Evolutionary conservation across 2,797 vertebrate species (phyloP).

Genomic region (Manis javanica): DNA sequence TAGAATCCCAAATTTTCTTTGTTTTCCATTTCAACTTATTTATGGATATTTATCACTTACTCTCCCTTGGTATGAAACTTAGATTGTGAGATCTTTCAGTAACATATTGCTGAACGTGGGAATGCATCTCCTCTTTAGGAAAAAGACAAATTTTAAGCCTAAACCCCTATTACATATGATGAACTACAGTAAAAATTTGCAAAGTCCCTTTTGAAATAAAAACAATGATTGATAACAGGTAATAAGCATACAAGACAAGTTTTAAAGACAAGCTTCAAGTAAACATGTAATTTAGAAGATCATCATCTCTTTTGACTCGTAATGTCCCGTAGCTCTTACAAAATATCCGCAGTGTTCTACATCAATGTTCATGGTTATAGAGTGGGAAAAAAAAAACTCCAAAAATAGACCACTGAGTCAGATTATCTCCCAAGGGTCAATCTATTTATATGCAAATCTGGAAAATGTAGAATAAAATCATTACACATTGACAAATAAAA

Average conservation of each 20-base stretch:
- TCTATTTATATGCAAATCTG: neutral
- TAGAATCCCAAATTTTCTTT: neutral
- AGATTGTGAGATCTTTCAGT: neutral
- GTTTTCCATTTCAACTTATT: neutral
- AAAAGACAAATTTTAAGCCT: neutral
- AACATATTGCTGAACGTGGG: too few relatives aligned
- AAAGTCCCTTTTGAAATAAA: conserved; percentile 21
- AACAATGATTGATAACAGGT: neutral
- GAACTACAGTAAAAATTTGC: neutral
- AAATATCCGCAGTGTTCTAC: neutral
- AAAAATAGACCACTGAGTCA: neutral
- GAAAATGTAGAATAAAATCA: neutral
- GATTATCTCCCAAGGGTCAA: neutral
- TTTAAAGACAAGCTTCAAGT: neutral
- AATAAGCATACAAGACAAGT: neutral
- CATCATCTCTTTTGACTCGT: neutral
- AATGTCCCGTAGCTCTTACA: neutral
- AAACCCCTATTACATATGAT: neutral
- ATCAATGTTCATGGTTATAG: neutral
- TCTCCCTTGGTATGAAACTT: neutral
- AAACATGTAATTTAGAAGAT: neutral
- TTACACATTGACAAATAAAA: neutral
- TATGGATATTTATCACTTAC: neutral
- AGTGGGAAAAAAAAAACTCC: neutral
- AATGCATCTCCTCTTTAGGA: neutral